Percentiles rank a stretch among this genome's conserved stretches.
Evolutionary conservation across 1,140 invertebrate species (phyloP).

Genomic region (Zaprionus ornatus): DNA sequence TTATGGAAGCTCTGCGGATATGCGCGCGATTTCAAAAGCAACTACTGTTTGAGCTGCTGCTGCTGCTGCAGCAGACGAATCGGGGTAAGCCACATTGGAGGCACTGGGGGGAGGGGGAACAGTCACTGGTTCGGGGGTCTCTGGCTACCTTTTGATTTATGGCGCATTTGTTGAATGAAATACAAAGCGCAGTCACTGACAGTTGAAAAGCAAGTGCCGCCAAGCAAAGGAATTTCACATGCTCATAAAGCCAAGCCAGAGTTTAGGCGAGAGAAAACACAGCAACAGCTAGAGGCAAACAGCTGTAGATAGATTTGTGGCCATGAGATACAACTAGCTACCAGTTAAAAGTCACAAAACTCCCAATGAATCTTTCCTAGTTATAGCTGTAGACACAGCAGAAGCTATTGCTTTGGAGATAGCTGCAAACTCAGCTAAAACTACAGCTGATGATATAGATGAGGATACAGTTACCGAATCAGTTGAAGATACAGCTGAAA

Average conservation of each 20-base stretch:
- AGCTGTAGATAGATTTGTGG: neutral
- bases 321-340: constrained; percentile 1
- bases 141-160: constrained; percentile 67
- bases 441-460: too few species aligned
- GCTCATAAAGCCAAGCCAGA: constrained; percentile 51
- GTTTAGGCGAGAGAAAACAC: too few species aligned
- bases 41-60: constrained; percentile 68
- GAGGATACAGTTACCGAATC: too few species aligned
- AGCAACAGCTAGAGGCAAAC: too few species aligned
- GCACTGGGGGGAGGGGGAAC: neutral
- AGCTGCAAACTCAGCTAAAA: neutral
- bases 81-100: neutral
- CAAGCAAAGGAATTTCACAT: constrained; percentile 75
- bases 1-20: constrained; percentile 82
- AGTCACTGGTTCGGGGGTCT: neutral
- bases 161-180: constrained; percentile 72
- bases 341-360: neutral
- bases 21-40: constrained; percentile 79
- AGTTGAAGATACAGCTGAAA: neutral
- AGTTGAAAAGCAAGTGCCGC: constrained; percentile 72
- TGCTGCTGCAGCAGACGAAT: neutral
- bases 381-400: neutral
- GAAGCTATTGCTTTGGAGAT: neutral
- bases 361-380: neutral
- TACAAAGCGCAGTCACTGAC: constrained; percentile 77